Evolutionary conservation across 2,113 vertebrate species (phyloP), one percentile per base, ranked within the genome.

Genomic region (Orthonyx spaldingii): DNA sequence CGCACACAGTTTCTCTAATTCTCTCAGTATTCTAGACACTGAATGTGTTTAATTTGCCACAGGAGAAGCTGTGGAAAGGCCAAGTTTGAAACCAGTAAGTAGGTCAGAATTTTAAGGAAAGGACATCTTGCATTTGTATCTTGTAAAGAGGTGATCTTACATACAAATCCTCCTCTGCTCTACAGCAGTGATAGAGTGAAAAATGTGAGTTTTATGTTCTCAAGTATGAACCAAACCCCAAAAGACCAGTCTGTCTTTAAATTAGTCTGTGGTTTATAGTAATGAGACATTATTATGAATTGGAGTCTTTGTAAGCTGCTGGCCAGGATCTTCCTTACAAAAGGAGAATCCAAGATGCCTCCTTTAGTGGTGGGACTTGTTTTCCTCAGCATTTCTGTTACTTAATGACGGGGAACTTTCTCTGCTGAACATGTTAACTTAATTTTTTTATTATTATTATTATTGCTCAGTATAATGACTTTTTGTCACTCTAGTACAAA

Each of bases 1-100:
- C 24, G 10, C n/a, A 59, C 5, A 33, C 3, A 11, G 10, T 63
- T 88, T 91, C 61, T 93, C 35, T 82, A 82, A 71, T 92, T 80
- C 61, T 75, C 64, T 89, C 22, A 35, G 16, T 65, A 14, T 77
- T 60, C 46, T 72, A 57, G 44, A 50, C 14, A 55, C 5, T 44
- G 16, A 57, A 61, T 65, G 84, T 65, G 20, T 77, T 92, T 85
- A 80, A 93, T 69, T 87, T 93, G 55, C 89, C 84, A 8, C 55
- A 93, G n/a, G 41, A 94, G 85, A 94, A 93, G 64, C 27, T 94
- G 94, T 91, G 55, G 81, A 85, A 94, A 93, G 61, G 70, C 83
- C 81, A 89, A 93, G 69, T 95, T 92, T 74, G 87, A 93, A 96
- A 88, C 69, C 80, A 78, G 60, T 60, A 64, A 85, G 41, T 83